These are phyloP conservation scores for Coptotermes formosanus DNA, from an alignment of 1,140 invertebrate genomes.

Conservation along the genomic window DNA sequence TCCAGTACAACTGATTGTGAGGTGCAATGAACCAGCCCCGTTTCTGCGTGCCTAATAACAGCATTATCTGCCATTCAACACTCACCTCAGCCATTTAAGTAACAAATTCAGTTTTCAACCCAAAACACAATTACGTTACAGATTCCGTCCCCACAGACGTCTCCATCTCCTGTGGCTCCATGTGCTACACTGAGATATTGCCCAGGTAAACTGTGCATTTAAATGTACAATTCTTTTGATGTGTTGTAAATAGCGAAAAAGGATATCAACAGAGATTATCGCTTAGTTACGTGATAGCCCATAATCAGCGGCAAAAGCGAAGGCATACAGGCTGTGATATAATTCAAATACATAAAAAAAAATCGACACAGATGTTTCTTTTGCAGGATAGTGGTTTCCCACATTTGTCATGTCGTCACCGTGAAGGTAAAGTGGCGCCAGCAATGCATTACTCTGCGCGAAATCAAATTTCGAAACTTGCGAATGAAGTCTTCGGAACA, in stretches of 20 bases:
- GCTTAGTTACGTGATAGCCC: not conserved
- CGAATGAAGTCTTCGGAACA: too few species aligned
- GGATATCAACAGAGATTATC: not conserved
- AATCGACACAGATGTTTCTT: too few species aligned
- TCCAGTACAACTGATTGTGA: too few species aligned
- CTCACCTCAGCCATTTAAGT: not conserved
- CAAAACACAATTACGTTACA: not conserved
- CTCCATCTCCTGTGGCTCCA: not conserved
- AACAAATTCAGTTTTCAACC: not conserved
- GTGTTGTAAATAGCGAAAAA: not conserved
- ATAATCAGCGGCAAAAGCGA: not conserved
- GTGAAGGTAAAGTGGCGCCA: too few species aligned
- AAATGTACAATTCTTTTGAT: not conserved
- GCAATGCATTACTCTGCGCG: too few species aligned
- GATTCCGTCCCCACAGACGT: not conserved
- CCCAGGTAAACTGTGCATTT: not conserved
- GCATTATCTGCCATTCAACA: not conserved
- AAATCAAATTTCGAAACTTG: too few species aligned
- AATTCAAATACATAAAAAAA: too few species aligned
- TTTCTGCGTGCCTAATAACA: not conserved
- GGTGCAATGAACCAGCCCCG: too few species aligned
- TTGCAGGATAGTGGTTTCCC: too few species aligned
- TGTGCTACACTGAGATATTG: not conserved
- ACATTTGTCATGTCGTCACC: too few species aligned
- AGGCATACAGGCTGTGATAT: too few species aligned